A percentile compares a stretch with the other conserved stretches of the same genome.
These are phyloP conservation scores for Thyatira batis DNA, from an alignment of 2,888 invertebrate genomes.

Conservation along the genomic window DNA sequence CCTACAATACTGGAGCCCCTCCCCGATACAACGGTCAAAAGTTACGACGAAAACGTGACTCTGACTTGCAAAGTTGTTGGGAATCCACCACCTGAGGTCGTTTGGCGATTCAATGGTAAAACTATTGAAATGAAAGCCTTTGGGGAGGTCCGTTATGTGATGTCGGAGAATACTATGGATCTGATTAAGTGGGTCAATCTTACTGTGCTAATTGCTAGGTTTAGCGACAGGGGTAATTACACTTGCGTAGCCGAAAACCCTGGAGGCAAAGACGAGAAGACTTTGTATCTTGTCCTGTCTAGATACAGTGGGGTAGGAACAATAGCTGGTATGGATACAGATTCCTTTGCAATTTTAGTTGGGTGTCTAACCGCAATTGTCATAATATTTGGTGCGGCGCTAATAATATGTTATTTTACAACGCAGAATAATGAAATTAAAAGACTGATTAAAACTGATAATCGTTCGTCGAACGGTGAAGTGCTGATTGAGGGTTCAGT, in stretches of 20 bases:
- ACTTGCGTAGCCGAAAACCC: conserved; percentile 91
- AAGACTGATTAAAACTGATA: conserved; percentile 84
- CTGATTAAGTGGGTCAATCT: conserved; percentile 85
- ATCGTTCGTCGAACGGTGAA: conserved; percentile 84
- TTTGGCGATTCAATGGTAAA: conserved; percentile 87
- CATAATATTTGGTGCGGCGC: conserved; percentile 71
- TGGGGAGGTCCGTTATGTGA: conserved; percentile 75
- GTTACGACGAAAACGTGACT: conserved; percentile 87
- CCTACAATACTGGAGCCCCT: conserved; percentile 88
- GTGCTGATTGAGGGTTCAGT: conserved; percentile 88
- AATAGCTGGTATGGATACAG: conserved; percentile 74
- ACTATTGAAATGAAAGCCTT: conserved; percentile 79
- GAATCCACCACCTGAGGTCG: conserved; percentile 88
- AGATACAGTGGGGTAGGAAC: conserved; percentile 71
- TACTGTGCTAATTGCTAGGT: conserved; percentile 84
- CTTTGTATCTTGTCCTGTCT: conserved; percentile 84
- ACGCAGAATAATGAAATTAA: conserved; percentile 75
- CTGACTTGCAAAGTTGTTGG: conserved; percentile 89
- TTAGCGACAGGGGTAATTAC: conserved; percentile 87
- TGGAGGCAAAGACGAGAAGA: conserved; percentile 90
- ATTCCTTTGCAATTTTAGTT: conserved; percentile 79
- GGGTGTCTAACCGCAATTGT: conserved; percentile 72
- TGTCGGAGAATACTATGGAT: conserved; percentile 72
- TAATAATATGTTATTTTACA: conserved; percentile 80
- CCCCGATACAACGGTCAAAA: conserved; percentile 83